A percentile compares a stretch with the other conserved stretches of the same genome.
These are phyloP conservation scores for Tethea ocularis DNA, from an alignment of 2,888 invertebrate genomes.

Conservation along the genomic window DNA sequence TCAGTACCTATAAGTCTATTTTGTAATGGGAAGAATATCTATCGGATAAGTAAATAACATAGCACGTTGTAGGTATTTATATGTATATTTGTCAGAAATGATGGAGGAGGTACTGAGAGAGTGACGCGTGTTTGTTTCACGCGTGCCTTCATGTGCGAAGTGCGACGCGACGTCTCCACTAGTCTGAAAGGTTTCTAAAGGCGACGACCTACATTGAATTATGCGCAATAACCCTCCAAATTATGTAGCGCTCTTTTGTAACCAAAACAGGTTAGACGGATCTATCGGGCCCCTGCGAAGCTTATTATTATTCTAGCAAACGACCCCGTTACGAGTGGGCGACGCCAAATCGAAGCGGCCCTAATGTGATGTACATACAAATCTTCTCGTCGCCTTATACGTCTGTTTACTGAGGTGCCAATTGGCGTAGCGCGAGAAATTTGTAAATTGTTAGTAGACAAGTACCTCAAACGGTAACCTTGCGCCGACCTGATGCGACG, in stretches of 20 bases:
- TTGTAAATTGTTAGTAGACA: neutral
- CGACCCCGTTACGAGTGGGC: constrained; percentile 8
- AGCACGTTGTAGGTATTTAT: too few species aligned
- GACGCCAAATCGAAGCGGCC: constrained; percentile 9
- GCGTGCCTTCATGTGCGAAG: neutral
- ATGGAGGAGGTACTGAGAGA: neutral
- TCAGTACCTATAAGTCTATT: too few species aligned
- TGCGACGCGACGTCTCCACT: too few species aligned
- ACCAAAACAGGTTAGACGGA: constrained; percentile 7
- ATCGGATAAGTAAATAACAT: too few species aligned
- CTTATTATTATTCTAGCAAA: constrained; percentile 9
- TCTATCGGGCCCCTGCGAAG: constrained; percentile 8
- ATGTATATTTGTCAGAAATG: too few species aligned
- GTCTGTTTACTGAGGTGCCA: constrained; percentile 1
- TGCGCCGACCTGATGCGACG: neutral
- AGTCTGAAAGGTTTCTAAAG: neutral
- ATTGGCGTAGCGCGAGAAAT: neutral
- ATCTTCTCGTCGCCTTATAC: constrained; percentile 4
- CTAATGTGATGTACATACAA: constrained; percentile 10
- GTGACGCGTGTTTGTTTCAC: neutral
- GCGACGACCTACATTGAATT: constrained; percentile 3
- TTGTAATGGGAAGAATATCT: too few species aligned
- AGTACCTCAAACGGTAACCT: neutral
- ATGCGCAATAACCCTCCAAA: constrained; percentile 4
- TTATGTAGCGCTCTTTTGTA: neutral